Conservation (phyloP, 23 tunicate species). For the Trididemnum clinides region DNA sequence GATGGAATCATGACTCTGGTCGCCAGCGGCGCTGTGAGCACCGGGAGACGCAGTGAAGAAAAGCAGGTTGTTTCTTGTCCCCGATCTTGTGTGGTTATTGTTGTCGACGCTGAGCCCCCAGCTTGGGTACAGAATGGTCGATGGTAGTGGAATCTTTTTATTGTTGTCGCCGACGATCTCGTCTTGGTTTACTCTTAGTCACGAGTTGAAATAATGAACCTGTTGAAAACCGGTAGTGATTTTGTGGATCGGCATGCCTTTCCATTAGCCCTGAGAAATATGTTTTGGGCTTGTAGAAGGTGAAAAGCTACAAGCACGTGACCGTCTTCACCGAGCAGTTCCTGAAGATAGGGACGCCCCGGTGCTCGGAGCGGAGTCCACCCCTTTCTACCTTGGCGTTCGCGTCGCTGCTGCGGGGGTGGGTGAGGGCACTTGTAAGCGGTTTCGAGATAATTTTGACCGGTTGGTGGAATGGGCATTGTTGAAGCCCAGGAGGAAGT, state of each 20-base stretch:
- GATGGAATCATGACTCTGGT: neutral
- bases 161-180: constrained; percentile 9
- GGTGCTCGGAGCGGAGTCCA: neutral
- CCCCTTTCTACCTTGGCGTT: neutral
- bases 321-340: neutral
- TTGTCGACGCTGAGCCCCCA: neutral
- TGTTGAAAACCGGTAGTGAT: neutral
- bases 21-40: neutral
- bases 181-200: neutral
- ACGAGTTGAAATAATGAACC: neutral
- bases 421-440: neutral
- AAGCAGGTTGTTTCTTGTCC: constrained; percentile 5
- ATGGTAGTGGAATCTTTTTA: no score
- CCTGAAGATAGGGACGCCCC: neutral
- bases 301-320: neutral
- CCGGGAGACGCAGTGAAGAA: neutral
- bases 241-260: neutral
- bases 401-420: neutral
- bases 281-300: neutral
- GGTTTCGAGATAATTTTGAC: neutral
- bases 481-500: neutral
- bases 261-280: neutral
- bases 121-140: neutral
- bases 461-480: neutral
- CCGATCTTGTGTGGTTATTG: neutral